Evolutionary conservation across 2,113 vertebrate species (phyloP), one percentile per base, ranked within the genome.

Genomic region (Odontesthes bonariensis): DNA sequence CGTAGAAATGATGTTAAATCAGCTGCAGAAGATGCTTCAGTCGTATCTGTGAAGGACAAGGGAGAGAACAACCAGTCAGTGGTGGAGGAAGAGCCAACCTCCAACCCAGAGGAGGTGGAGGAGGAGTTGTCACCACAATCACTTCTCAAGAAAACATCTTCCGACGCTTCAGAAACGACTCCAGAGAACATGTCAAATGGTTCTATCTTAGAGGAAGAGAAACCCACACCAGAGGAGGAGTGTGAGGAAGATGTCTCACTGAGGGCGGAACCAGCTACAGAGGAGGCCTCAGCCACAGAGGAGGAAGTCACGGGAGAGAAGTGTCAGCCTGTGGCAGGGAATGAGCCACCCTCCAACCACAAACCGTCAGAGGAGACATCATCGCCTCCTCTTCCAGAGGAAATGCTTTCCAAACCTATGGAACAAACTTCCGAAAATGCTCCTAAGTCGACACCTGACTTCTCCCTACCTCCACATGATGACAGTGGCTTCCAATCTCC

Each of bases 141-240:
- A n/a, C 46, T 69, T 16, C n/a, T 32, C 0, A 51, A 80, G 38
- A 72, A 67, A 60, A 38, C 52, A 19, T 5, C 44, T 1, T 1
- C 79, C 4, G 64, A 0, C 23, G 17, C 33, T 5, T 47, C 51
- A 33, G 56, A 73, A 5, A 13, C 0, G 0, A 27, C 49, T 42
- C 3, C 49, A 33, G 61, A 73, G 13, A 58, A 17, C 55, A 47
- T 95, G 55, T 77, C 64, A 1, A 95, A 95, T 0, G 94, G 94
- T 51, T 91, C 89, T 0, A 46, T 84, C 0, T 0, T 32, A 0
- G 89, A 47, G 57, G 90, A 79, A 32, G 77, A 69, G 0, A 46
- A 70, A 23, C 33, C 35, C n/a, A 35, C 40, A 33, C 9, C 51
- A 13, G 70, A 82, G 59, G 64, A 32, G 22, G 61, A 2, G 20